These are phyloP conservation scores for Amblyteles armatorius DNA, from an alignment of 2,888 invertebrate genomes.

Conservation along the genomic window DNA sequence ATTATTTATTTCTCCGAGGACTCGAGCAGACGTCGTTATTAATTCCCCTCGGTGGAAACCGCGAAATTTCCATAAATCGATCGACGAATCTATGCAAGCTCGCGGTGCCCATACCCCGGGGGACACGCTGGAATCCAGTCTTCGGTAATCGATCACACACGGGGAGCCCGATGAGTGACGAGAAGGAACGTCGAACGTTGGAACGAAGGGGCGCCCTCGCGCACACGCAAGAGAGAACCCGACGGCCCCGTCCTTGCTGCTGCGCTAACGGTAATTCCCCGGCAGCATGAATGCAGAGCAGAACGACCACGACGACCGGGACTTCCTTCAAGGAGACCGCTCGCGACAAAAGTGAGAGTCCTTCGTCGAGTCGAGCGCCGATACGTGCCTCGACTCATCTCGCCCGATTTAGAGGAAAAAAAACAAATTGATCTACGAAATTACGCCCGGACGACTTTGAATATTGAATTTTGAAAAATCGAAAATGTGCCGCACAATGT, in stretches of 20 bases:
- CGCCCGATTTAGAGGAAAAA: background rate
- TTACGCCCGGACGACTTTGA: background rate
- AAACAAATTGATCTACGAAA: background rate
- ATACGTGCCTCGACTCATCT: background rate
- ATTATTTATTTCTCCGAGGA: no score
- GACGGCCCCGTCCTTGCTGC: constrained; percentile 79
- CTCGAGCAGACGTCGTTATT: background rate
- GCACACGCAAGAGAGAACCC: constrained; percentile 72
- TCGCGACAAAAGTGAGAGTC: constrained; percentile 81
- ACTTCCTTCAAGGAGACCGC: constrained; percentile 80
- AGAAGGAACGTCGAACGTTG: constrained; percentile 39
- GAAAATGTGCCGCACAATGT: no score
- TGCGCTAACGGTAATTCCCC: constrained; percentile 79
- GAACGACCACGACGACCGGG: constrained; percentile 73
- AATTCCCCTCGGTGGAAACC: background rate
- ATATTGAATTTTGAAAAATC: background rate
- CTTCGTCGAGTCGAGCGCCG: constrained; percentile 69
- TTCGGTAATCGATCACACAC: constrained; percentile 54
- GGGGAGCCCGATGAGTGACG: constrained; percentile 13
- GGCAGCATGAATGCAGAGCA: constrained; percentile 75
- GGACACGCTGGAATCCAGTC: constrained; percentile 49
- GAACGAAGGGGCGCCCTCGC: constrained; percentile 53
- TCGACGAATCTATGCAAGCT: constrained; percentile 39
- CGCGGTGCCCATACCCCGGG: constrained; percentile 22
- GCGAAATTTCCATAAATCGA: constrained; percentile 33